Percentiles rank a stretch among this genome's conserved stretches.
phyloP scores from a whole-genome alignment of 2,113 vertebrate genomes.

The Triplophysa siluroides region DNA sequence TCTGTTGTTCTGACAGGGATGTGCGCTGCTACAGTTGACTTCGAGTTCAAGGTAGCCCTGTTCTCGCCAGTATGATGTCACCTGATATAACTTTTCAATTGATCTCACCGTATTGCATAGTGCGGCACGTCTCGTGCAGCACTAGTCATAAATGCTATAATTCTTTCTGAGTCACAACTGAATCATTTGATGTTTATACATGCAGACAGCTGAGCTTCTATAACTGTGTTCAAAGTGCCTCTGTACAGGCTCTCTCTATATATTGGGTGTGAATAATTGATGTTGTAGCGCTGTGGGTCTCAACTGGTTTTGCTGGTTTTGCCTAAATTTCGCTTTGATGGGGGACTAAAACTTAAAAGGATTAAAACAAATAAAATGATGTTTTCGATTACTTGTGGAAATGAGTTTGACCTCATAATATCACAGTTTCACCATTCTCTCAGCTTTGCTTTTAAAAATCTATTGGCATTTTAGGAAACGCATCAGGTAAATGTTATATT shows the following conservation, averaged over 20 bases:
- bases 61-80: conserved; percentile 36
- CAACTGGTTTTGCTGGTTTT: no score
- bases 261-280: conserved; percentile 50
- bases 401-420: no score
- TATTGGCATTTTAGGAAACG: background rate
- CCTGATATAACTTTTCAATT: conserved; percentile 22
- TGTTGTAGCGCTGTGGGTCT: background rate
- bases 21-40: conserved; percentile 21
- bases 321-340: background rate
- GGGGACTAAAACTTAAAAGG: no score
- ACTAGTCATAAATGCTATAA: background rate
- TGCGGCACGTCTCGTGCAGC: background rate
- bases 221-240: conserved; percentile 32
- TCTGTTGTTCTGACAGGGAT: background rate
- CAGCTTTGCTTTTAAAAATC: background rate
- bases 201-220: conserved; percentile 25
- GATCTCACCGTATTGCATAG: conserved; percentile 6
- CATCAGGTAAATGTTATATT: conserved; percentile 27
- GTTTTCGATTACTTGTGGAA: no score
- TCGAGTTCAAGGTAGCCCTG: conserved; percentile 30
- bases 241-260: conserved; percentile 22
- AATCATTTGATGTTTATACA: conserved; percentile 2
- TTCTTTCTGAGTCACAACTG: conserved; percentile 4
- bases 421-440: no score
- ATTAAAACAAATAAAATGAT: no score